Evolutionary conservation across 2,113 vertebrate genomes (phyloP).

Genomic region (Sebastes schlegelii): DNA sequence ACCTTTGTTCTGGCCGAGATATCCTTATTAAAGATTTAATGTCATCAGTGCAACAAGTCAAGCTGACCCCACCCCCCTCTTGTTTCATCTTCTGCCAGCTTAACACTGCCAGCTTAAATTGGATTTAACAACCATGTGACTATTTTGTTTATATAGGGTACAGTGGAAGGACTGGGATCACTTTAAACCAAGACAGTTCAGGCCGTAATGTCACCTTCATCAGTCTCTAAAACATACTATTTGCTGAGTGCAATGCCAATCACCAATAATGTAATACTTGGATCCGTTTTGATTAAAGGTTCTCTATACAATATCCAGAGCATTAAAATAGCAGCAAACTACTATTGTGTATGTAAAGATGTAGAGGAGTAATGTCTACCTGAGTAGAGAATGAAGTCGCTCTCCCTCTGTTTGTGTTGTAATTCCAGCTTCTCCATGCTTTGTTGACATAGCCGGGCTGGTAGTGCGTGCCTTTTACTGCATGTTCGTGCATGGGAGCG

Average conservation of each 20-base stretch:
- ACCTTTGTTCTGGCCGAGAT: not conserved
- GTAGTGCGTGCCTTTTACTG: too few species aligned
- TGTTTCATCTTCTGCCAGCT: constrained; percentile 25
- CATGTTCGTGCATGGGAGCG: too few species aligned
- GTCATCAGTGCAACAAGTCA: constrained; percentile 35
- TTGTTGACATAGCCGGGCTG: too few species aligned
- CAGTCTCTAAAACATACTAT: not conserved
- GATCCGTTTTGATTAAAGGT: not conserved
- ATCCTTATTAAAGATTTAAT: constrained; percentile 24
- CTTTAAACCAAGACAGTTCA: not conserved
- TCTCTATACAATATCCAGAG: too few species aligned
- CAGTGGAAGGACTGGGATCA: constrained; percentile 19
- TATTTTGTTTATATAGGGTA: constrained; percentile 12
- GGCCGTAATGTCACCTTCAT: not conserved
- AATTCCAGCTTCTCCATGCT: too few species aligned
- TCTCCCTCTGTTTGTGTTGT: too few species aligned
- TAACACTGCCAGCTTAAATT: constrained; percentile 43
- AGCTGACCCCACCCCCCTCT: not conserved
- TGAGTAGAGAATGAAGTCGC: too few species aligned
- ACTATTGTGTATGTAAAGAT: too few species aligned
- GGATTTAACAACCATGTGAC: constrained; percentile 61
- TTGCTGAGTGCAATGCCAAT: not conserved
- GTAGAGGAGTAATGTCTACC: too few species aligned
- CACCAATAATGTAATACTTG: not conserved
- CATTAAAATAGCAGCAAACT: too few species aligned